phyloP scores from a whole-genome alignment of 2,888 invertebrate species.

The Ernsta delagoae region DNA sequence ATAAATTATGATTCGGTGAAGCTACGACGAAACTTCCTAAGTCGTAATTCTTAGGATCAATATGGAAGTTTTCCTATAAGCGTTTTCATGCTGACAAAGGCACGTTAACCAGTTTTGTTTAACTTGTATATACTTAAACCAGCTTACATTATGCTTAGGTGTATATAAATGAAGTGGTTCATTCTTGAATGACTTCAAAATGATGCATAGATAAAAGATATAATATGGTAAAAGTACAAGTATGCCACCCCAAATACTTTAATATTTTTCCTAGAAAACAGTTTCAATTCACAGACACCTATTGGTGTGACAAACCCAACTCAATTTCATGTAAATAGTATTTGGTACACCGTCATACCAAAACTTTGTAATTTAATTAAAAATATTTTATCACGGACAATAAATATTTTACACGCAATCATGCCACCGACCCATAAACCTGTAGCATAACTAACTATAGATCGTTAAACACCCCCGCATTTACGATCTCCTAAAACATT shows the following conservation, averaged over 20 bases:
- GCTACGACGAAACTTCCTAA: background rate
- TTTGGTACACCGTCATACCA: background rate
- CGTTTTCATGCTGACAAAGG: background rate
- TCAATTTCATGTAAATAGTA: too few relatives aligned
- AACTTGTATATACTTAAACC: background rate
- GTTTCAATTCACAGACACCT: too few relatives aligned
- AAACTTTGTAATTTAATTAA: background rate
- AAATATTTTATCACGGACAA: background rate
- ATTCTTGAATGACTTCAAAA: too few relatives aligned
- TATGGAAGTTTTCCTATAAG: constrained; percentile 2
- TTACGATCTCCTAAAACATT: constrained; percentile 34
- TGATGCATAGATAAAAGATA: too few relatives aligned
- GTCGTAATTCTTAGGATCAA: background rate
- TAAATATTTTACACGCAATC: background rate
- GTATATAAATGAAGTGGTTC: too few relatives aligned
- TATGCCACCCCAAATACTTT: too few relatives aligned
- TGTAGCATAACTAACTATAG: background rate
- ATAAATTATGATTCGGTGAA: background rate
- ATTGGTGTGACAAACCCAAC: too few relatives aligned
- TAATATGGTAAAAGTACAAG: too few relatives aligned
- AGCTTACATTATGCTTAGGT: too few relatives aligned
- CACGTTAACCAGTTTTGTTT: constrained; percentile 2
- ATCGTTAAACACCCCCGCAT: background rate
- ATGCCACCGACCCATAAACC: background rate
- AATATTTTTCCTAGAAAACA: too few relatives aligned